These are phyloP conservation scores for Eupelmus urozonus DNA, from an alignment of 2,888 invertebrate species.

Conservation along the genomic window DNA sequence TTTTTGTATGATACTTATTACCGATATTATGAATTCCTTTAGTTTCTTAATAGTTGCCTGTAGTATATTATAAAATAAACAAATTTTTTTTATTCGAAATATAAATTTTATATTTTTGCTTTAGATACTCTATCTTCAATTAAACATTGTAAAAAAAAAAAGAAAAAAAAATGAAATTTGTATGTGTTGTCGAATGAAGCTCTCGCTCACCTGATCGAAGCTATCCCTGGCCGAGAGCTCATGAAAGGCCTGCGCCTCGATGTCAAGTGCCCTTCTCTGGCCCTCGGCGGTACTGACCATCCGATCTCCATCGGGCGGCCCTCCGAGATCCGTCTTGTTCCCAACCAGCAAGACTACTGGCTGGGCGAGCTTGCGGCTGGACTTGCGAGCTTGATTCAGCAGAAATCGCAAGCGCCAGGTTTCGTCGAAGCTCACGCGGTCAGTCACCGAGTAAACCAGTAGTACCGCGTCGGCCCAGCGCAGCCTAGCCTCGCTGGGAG, in stretches of 20 bases:
- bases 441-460: conserved; percentile 91
- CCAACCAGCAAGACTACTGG: conserved; percentile 86
- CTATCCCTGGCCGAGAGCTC: conserved; percentile 92
- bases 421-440: conserved; percentile 93
- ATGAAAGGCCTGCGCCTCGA: conserved; percentile 90
- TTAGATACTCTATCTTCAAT: background rate
- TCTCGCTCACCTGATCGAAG: conserved; percentile 89
- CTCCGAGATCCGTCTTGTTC: conserved; percentile 86
- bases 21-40: no score
- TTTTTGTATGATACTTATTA: no score
- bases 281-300: conserved; percentile 89
- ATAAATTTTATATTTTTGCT: no score
- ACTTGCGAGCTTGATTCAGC: conserved; percentile 46
- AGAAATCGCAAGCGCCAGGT: conserved; percentile 86
- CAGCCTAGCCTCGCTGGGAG: conserved; percentile 83
- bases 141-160: background rate
- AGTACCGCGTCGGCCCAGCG: conserved; percentile 94
- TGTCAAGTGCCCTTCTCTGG: conserved; percentile 85
- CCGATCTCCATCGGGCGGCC: conserved; percentile 81
- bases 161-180: no score
- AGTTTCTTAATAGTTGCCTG: no score
- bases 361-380: conserved; percentile 44
- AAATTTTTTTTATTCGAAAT: no score
- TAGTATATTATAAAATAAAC: no score
- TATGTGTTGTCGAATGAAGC: no score